Evolutionary conservation across 2,113 vertebrate species (phyloP), one percentile per base, ranked within the genome.

Genomic region (Tetrao urogallus): DNA sequence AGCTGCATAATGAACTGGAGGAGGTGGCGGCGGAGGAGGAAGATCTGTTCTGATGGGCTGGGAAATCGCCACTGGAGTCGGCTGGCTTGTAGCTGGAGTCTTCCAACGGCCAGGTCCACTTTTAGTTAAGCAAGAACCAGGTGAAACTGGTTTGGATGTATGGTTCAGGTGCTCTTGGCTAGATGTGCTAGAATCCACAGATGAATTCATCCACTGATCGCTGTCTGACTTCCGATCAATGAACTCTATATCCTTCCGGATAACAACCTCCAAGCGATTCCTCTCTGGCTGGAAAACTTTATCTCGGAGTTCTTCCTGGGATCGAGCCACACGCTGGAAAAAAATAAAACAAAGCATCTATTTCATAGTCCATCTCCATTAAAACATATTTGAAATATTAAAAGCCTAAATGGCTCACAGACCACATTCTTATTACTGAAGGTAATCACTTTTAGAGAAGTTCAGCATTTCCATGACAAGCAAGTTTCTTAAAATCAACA

Each of bases 71-170:
- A 98, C 52, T 27, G 98, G 94, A 67, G 95, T n/a, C 0, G 97
- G 85, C 34, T 98, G 98, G 42, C 98, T 97, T 0, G 94, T 27
- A 30, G 98, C 97, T 8, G 99, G 99, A 4, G 99, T 99, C 96
- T 99, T 99, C 99, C 99, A 99, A 24, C 99, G 99, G 28, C 99
- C 99, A 6, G 99, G 99, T 18, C 99, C 99, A 0, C 98, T 99
- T 97, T 99, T 99, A 95, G 98, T 98, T 97, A 99, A 98, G 30
- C 96, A 97, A 96, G 98, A 98, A 5, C 95, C 97, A 27, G 98
- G 98, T 0, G 98, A 98, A 67, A 98, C 97, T 0, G 98, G 97
- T 88, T 98, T 98, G 42, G 98, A 97, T 1, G 98, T 98, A 92
- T 98, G 99, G 96, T 99, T 99, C 88, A 99, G 98, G 82, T 99